Percentiles rank a stretch among this genome's conserved stretches.
These are phyloP conservation scores for Botrylloides violaceus DNA, from an alignment of 23 tunicate species.

Conservation along the genomic window DNA sequence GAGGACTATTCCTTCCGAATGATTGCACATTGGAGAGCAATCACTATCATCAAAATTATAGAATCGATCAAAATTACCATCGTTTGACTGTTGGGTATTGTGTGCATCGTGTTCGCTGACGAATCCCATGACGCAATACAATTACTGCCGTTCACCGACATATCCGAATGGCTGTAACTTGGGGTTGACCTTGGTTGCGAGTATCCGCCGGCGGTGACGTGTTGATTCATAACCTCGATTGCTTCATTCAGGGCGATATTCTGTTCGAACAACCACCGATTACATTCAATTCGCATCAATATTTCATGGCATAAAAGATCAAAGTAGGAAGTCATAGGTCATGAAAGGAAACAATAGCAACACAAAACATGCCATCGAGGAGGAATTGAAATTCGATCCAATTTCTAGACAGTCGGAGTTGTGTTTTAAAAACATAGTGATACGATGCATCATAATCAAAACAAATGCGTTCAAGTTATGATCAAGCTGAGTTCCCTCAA, in stretches of 20 bases:
- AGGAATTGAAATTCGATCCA: too few species aligned
- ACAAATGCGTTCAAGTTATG: too few species aligned
- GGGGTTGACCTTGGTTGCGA: slow-evolving; percentile 16
- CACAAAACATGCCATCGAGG: not conserved
- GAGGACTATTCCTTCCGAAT: too few species aligned
- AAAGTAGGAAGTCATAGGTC: not conserved
- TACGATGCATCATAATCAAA: too few species aligned
- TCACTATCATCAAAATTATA: too few species aligned
- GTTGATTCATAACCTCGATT: slow-evolving; percentile 10
- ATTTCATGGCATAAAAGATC: not conserved
- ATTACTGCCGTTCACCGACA: not conserved
- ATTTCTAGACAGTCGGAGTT: too few species aligned
- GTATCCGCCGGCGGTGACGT: not conserved
- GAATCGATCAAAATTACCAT: too few species aligned
- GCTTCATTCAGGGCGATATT: slow-evolving; percentile 13
- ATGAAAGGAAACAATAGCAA: not conserved
- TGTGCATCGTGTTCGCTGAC: not conserved
- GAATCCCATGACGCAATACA: not conserved
- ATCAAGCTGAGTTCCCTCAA: too few species aligned
- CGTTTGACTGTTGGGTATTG: not conserved
- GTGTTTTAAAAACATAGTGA: too few species aligned
- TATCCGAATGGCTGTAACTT: not conserved
- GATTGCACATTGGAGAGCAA: too few species aligned
- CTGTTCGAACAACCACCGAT: not conserved
- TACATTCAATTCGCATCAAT: not conserved